These are phyloP conservation scores for Metellina segmentata DNA, from an alignment of 2,888 invertebrate genomes.

Conservation along the genomic window DNA sequence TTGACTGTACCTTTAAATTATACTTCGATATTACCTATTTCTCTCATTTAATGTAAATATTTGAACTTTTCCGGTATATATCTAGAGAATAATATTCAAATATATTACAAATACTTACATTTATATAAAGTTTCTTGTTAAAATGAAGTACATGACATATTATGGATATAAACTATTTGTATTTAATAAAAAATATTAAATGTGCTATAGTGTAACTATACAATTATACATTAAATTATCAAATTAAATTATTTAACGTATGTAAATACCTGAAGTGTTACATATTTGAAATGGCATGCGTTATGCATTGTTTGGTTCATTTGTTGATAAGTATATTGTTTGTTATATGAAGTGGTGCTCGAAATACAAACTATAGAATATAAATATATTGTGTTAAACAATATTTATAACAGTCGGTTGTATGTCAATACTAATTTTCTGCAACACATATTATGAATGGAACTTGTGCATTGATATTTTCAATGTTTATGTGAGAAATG, in stretches of 20 bases:
- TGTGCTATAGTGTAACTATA: slow-evolving; percentile 32
- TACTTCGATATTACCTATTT: neutral
- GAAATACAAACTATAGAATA: neutral
- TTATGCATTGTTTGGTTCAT: neutral
- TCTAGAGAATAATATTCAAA: slow-evolving; percentile 29
- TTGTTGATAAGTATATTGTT: slow-evolving; percentile 3
- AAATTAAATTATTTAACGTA: slow-evolving; percentile 29
- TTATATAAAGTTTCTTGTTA: slow-evolving; percentile 37
- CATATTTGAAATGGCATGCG: neutral
- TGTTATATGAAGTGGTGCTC: slow-evolving; percentile 21
- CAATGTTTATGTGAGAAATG: neutral
- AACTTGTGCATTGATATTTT: neutral
- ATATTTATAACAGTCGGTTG: neutral
- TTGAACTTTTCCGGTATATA: slow-evolving; percentile 15
- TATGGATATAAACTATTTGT: slow-evolving; percentile 23
- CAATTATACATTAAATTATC: slow-evolving; percentile 33
- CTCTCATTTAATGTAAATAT: slow-evolving; percentile 34
- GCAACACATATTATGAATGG: neutral
- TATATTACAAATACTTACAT: slow-evolving; percentile 25
- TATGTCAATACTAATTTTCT: neutral
- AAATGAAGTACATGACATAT: slow-evolving; percentile 12
- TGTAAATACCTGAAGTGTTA: slow-evolving; percentile 27
- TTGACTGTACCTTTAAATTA: slow-evolving; percentile 10
- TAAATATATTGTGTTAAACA: neutral
- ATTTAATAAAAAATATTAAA: slow-evolving; percentile 28